Conservation (phyloP, 2,888 invertebrate genomes). For the Bibio marci region DNA sequence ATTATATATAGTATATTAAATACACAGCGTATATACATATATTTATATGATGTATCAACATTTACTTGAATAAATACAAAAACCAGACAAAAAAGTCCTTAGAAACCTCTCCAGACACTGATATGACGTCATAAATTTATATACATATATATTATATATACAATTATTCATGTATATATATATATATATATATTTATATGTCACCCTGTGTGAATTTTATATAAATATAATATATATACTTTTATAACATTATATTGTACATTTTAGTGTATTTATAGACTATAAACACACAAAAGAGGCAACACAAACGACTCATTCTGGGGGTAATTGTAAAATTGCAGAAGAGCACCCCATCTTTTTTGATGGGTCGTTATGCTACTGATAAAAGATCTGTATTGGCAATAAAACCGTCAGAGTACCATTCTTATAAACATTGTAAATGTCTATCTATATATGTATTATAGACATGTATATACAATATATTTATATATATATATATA, state of each 20-base stretch:
- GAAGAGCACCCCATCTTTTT: neutral
- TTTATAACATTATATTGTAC: no score
- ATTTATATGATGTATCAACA: neutral
- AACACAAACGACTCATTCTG: neutral
- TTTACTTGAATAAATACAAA: neutral
- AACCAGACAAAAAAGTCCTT: neutral
- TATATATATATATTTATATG: neutral
- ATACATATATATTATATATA: neutral
- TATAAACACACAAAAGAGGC: neutral
- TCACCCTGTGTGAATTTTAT: no score
- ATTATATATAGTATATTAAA: no score
- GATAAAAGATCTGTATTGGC: constrained; percentile 18
- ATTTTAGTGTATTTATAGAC: neutral
- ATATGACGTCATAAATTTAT: constrained; percentile 3
- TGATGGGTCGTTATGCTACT: constrained; percentile 6
- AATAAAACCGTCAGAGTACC: constrained; percentile 17
- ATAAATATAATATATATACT: no score
- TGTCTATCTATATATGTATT: no score
- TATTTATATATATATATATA: no score
- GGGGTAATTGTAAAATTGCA: neutral
- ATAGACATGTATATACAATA: no score
- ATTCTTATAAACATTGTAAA: constrained; percentile 8
- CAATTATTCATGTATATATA: neutral
- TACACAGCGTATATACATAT: neutral
- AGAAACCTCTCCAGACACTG: constrained; percentile 1